Evolutionary conservation across 53 echinoderm and acorn worm genomes (phyloP), one percentile per base, ranked within the genome.

Genomic region (Hippasteria phrygiana): DNA sequence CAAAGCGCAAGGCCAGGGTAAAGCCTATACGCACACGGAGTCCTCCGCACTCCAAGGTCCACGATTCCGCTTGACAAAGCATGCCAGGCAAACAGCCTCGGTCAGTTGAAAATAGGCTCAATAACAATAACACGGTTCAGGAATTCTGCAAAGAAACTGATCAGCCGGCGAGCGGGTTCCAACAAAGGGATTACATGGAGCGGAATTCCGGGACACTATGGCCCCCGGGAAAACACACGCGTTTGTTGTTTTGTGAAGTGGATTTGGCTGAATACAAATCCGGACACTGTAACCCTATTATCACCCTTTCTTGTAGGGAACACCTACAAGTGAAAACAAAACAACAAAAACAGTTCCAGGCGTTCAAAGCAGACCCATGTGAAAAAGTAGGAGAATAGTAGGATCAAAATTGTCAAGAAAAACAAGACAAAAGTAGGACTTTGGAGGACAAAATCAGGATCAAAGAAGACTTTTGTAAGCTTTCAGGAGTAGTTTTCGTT

Each of bases 111-210:
- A 32, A 65, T 69, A 54, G 85, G 33, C 70, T 85, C 85, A 85
- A 85, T 85, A 71, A 51, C 85, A 85, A 85, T 85, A 71, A 71
- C 85, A 85, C 45, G 85, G 85, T 85, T 33, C 70, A 71, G 34
- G 10, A 50, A 71, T 36, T 71, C 71, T 31, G 33, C 50, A 67
- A 69, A 85, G 85, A 85, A 70, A 71, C 50, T 54, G 36, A 71
- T 85, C 48, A 85, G 71, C 85, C 36, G 85, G 70, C 48, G 70
- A 37, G 27, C 85, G 71, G 10, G 11, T 71, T 28, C 85, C 83
- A 37, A 70, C 85, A 85, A 85, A 50, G 12, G 51, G 85, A 85
- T 85, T 85, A 85, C 40, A 28, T 37, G 4, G 70, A 85, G 85
- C 85, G 85, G 85, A 85, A 85, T 85, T 69, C 85, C 71, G 48